phyloP scores from a whole-genome alignment of 2,888 invertebrate genomes.

The Dasysyrphus albostriatus region DNA sequence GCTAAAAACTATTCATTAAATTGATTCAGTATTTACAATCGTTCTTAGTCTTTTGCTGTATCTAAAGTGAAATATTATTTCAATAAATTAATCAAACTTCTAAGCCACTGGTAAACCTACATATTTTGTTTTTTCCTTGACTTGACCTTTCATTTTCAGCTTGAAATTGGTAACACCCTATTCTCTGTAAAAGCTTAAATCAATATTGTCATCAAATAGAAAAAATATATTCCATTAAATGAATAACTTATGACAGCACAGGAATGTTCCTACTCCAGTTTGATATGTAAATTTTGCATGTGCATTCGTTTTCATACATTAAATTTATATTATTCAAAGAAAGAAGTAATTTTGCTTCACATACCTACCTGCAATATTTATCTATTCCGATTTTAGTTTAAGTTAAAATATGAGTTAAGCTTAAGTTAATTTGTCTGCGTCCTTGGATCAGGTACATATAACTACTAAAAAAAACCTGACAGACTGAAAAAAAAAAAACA shows the following conservation, averaged over 20 bases:
- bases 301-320: background rate
- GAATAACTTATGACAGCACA: constrained; percentile 8
- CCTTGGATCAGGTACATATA: background rate
- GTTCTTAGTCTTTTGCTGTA: no score
- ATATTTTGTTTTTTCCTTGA: no score
- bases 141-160: no score
- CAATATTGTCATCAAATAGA: background rate
- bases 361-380: background rate
- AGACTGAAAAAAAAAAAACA: background rate
- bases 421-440: constrained; percentile 10
- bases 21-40: no score
- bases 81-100: no score
- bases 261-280: background rate
- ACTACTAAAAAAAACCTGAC: background rate
- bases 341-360: background rate
- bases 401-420: background rate
- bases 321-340: background rate
- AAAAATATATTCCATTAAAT: background rate
- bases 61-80: no score
- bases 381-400: background rate
- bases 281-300: constrained; percentile 11
- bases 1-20: no score
- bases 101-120: background rate
- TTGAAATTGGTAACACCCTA: no score
- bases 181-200: background rate